These are phyloP conservation scores for Platysternon megacephalum DNA, from an alignment of 2,113 vertebrate species.

Conservation along the genomic window DNA sequence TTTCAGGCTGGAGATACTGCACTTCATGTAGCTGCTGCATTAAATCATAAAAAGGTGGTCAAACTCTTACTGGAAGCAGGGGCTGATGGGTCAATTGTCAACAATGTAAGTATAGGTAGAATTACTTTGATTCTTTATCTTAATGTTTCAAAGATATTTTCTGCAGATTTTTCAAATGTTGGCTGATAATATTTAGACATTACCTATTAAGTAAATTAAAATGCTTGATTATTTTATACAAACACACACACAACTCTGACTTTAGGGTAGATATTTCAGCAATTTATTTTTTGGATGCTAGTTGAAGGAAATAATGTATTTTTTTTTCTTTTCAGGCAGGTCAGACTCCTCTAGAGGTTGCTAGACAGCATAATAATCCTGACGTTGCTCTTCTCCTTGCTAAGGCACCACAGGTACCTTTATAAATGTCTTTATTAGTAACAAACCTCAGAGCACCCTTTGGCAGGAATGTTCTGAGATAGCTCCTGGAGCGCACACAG, in stretches of 20 bases:
- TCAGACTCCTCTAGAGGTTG: conserved; percentile 91
- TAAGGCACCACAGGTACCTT: conserved; percentile 91
- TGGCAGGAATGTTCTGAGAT: background rate
- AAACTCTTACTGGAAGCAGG: conserved; percentile 94
- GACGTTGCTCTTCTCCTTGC: conserved; percentile 94
- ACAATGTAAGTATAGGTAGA: conserved; percentile 83
- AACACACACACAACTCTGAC: background rate
- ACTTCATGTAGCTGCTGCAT: conserved; percentile 90
- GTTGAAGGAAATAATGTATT: background rate
- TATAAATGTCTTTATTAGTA: background rate
- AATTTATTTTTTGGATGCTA: background rate
- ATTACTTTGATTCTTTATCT: background rate
- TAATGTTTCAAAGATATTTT: background rate
- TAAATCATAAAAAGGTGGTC: conserved; percentile 95
- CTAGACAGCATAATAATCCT: conserved; percentile 91
- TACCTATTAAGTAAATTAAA: background rate
- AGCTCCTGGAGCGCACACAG: background rate
- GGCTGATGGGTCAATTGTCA: conserved; percentile 85
- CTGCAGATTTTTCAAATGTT: background rate
- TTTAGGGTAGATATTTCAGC: background rate
- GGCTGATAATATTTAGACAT: background rate
- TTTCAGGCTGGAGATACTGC: conserved; percentile 92
- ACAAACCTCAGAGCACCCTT: background rate
- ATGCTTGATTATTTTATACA: background rate
- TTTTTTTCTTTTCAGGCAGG: conserved; percentile 81